Evolutionary conservation across 2,888 invertebrate genomes (phyloP).

Genomic region (Amitus sp.): DNA sequence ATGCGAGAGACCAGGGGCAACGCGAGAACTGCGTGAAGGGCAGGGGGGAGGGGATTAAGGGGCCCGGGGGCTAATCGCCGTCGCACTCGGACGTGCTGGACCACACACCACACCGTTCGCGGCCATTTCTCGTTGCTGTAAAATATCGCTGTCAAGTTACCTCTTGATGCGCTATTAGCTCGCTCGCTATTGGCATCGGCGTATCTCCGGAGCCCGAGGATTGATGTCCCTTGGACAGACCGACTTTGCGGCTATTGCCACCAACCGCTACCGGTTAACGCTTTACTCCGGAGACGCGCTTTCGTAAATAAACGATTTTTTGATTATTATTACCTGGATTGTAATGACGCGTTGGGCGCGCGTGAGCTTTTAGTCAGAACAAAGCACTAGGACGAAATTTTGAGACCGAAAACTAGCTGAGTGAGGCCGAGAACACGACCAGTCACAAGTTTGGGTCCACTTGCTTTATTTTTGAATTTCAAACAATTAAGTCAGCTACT

Average conservation of each 20-base stretch:
- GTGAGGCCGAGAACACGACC: too few species aligned
- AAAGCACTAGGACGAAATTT: too few species aligned
- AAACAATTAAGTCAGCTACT: too few species aligned
- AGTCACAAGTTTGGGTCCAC: too few species aligned
- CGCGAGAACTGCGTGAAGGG: slow-evolving; percentile 5
- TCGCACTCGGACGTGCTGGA: slow-evolving; percentile 45
- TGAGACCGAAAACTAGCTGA: too few species aligned
- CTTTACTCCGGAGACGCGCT: background rate
- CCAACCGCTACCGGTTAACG: background rate
- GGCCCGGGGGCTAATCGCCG: slow-evolving; percentile 61
- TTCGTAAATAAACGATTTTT: slow-evolving; percentile 10
- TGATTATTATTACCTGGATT: slow-evolving; percentile 21
- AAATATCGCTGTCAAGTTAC: slow-evolving; percentile 34
- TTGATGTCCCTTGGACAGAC: slow-evolving; percentile 31
- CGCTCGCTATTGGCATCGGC: slow-evolving; percentile 26
- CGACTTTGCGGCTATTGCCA: slow-evolving; percentile 12
- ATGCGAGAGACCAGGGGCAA: slow-evolving; percentile 32
- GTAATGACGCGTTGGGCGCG: slow-evolving; percentile 12
- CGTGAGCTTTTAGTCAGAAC: slow-evolving; percentile 3
- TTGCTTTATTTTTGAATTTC: too few species aligned
- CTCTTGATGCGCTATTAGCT: slow-evolving; percentile 23
- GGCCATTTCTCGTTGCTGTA: slow-evolving; percentile 44
- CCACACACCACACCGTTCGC: slow-evolving; percentile 40
- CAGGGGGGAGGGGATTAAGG: slow-evolving; percentile 36
- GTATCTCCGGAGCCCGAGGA: slow-evolving; percentile 13